Base-by-base conservation (phyloP, 1,140 invertebrate genomes). In the Pteromalus puparum region DNA sequence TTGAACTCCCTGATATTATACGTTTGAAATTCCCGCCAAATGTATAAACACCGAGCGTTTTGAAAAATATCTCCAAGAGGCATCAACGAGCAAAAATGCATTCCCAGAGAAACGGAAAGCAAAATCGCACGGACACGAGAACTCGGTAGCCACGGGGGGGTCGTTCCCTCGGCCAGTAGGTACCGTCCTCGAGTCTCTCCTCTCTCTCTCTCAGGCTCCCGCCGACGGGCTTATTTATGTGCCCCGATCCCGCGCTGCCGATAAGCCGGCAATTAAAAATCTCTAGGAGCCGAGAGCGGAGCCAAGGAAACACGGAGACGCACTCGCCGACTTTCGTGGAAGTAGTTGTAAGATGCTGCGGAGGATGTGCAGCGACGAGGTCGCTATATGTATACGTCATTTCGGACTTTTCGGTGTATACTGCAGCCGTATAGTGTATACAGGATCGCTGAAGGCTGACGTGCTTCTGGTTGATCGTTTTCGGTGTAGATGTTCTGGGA, bases 231-330 rank as follows among this genome's bases (percentile, higher is more conserved):
- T 88, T 87, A 87, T 88, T 88, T 88, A 88, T 88, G 85, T 85
- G 38, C 34, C 73, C 83, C 81, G 86, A 88, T 87, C 86, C 79
- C 82, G 65, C 74, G 79, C 42, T 67, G 46, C 68, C 82, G 87
- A 88, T 88, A 88, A 88, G 76, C 76, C 77, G 48, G 79, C 83
- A 88, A 88, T 88, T 88, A 88, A 87, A 85, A 81, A 61, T 83
- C 72, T 81, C 86, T 84, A 86, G 79, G 85, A 81, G 24, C 77
- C 68, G 75, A 74, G 76, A 34, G 30, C 30, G 4, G 30, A 68
- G 53, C 53, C 53, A n/a, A 67, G 61, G 42, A 38, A 68, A 81
- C 78, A 77, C 48, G 74, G 48, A 34, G 65, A 70, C 65, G 75
- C 75, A 85, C 67, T 82, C 15, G 81, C 34, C 24, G 18, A 74